Evolutionary conservation across 2,888 invertebrate species (phyloP).

Genomic region (Chrysotoxum bicinctum): DNA sequence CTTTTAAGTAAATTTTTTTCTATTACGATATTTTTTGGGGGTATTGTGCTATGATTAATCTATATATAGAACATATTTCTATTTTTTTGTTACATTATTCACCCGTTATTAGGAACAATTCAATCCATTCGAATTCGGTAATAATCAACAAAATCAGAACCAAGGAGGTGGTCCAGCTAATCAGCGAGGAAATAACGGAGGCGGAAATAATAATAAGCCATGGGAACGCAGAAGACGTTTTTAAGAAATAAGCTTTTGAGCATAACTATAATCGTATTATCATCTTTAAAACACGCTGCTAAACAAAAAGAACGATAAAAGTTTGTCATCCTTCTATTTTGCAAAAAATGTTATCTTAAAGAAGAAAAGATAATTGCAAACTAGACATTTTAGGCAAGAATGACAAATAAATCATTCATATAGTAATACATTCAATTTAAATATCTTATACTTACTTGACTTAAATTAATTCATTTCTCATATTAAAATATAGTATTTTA

Average conservation of each 20-base stretch:
- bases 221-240: constrained; percentile 81
- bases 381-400: constrained; percentile 47
- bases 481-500: constrained; percentile 37
- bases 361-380: constrained; percentile 27
- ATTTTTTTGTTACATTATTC: constrained; percentile 75
- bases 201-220: constrained; percentile 78
- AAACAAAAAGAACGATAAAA: constrained; percentile 7
- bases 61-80: constrained; percentile 53
- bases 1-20: constrained; percentile 2
- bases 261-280: constrained; percentile 7
- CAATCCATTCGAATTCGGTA: constrained; percentile 80
- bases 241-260: constrained; percentile 74
- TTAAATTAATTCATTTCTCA: constrained; percentile 44
- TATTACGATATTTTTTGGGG: constrained; percentile 40
- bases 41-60: constrained; percentile 38
- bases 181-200: constrained; percentile 77
- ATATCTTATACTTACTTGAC: constrained; percentile 34
- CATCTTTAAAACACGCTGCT: constrained; percentile 6
- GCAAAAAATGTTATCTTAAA: constrained; percentile 30
- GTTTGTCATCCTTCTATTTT: background rate
- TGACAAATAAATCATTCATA: constrained; percentile 35
- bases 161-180: constrained; percentile 76
- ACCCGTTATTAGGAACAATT: constrained; percentile 79
- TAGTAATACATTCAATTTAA: constrained; percentile 18
- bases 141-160: constrained; percentile 79